Evolutionary conservation across 2,113 vertebrate genomes (phyloP), one percentile per base, ranked within the genome.

Genomic region (Heliornis fulica): DNA sequence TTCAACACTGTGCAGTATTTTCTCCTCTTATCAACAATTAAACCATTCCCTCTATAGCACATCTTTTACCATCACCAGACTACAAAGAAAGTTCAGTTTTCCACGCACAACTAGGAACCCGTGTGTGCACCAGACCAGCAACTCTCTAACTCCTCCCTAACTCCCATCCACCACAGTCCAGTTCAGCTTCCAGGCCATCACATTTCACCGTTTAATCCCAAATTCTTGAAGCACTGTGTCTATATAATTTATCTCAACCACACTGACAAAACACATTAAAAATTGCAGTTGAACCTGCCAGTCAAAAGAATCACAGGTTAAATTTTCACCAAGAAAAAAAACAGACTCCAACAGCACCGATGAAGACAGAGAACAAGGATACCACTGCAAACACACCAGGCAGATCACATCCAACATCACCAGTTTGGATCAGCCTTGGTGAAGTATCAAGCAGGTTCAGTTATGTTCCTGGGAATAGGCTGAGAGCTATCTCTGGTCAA

Each of bases 361-460:
- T 48, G 19, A 41, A 56, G 34, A 21, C 17, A 18, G 56, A 36
- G 13, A 45, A 25, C 0, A 0, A 71, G 32, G 23, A 32, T 10
- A 20, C 51, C 31, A 8, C 65, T 7, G 19, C 65, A n/a, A 78
- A 45, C 28, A 36, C 1, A 1, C 15, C 10, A 28, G 36, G 43
- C 36, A 23, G 36, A 21, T 36, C 13, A 10, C 25, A 15, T 26
- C 21, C 25, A 46, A 16, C 0, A 0, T 19, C 16, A 14, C 32
- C 43, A 15, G 16, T 41, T 36, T 1, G 1, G 31, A 16, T 13
- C 23, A n/a, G 28, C 48, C 41, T 51, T 4, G 0, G 29, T 15
- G 36, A 63, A 61, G 32, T 1, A 4, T 50, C 48, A 56, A 57
- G 64, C 20, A 40, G 57, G 36, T 63, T 87, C 69, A 15, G 21